A percentile compares a stretch with the other conserved stretches of the same genome.
These are phyloP conservation scores for Glareola pratincola DNA, from an alignment of 2,113 vertebrate genomes.

Conservation along the genomic window DNA sequence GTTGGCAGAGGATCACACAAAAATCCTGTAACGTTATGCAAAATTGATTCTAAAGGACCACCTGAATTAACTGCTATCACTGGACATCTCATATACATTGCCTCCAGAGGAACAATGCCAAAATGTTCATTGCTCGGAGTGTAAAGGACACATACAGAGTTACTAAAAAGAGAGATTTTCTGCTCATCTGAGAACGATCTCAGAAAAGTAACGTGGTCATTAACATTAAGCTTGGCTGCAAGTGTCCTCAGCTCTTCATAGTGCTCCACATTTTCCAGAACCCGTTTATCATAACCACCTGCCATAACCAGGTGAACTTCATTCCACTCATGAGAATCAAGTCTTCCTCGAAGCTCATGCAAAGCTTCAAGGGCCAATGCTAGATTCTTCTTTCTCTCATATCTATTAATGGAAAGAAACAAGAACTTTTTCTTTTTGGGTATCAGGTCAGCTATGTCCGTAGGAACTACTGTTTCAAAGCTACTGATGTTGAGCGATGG, in stretches of 20 bases:
- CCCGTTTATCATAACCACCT: conserved; percentile 91
- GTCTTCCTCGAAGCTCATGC: conserved; percentile 70
- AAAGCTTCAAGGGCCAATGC: conserved; percentile 84
- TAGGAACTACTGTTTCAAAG: conserved; percentile 79
- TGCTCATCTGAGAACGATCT: conserved; percentile 89
- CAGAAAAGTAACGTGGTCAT: conserved; percentile 84
- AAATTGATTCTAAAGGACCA: conserved; percentile 90
- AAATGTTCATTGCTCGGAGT: conserved; percentile 97
- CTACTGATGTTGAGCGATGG: conserved; percentile 86
- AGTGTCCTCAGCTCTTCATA: conserved; percentile 84
- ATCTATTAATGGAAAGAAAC: conserved; percentile 96
- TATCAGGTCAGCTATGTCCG: conserved; percentile 75
- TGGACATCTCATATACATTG: conserved; percentile 93
- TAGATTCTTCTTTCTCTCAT: conserved; percentile 95
- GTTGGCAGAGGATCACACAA: conserved; percentile 84
- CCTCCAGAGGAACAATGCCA: conserved; percentile 94
- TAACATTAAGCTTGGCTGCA: conserved; percentile 70
- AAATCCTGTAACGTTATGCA: conserved; percentile 87
- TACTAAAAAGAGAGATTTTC: conserved; percentile 85
- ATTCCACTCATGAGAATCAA: conserved; percentile 75
- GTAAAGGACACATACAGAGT: conserved; percentile 86
- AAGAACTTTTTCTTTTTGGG: conserved; percentile 78
- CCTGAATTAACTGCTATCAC: conserved; percentile 93
- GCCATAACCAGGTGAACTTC: conserved; percentile 89
- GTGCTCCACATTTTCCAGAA: conserved; percentile 90